Evolutionary conservation across 2,888 invertebrate species (phyloP), one percentile per base, ranked within the genome.

Genomic region (Biston stratarius): DNA sequence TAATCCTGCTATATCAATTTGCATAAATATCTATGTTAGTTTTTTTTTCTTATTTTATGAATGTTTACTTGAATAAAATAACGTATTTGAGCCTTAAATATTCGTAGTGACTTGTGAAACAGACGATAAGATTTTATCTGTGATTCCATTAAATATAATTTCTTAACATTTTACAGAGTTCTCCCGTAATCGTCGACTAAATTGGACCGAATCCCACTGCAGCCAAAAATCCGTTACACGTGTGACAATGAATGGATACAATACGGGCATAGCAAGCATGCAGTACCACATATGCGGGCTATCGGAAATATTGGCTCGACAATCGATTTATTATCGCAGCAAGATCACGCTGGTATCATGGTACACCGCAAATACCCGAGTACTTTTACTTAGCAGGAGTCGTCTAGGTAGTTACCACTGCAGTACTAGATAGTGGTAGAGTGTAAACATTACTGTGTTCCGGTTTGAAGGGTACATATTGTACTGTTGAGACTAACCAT

Each of bases 281-380:
- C 49, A 51, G 76, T 66, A 6, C 6, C 38, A 9, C 6, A 62
- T 64, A 85, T 86, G 83, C 86, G 85, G 85, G 86, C 74, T 61
- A 73, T 79, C 75, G 77, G 74, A 62, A 74, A 67, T 73, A 69
- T 71, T 60, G 70, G 74, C 70, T 62, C 53, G 61, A 61, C 69
- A 76, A 80, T 79, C 79, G 79, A 74, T 71, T 75, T 77, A 75
- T 79, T 80, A 84, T 83, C 81, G 80, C 40, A 63, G 61, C 48
- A 64, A 73, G 74, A 79, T 78, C 73, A 73, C 66, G 57, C n/a
- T 51, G 70, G 72, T 75, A 71, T 51, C 34, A 34, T n/a, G 8
- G 8, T 34, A 0, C 12, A 33, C 34, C 3, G 3, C 1, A 24
- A 33, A 51, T 51, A 34, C 48, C 11, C 24, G 33, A 24, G 47